Percentiles rank a stretch among this genome's conserved stretches.
Conservation (phyloP, 2,113 vertebrate species). For the Crocuta crocuta region DNA sequence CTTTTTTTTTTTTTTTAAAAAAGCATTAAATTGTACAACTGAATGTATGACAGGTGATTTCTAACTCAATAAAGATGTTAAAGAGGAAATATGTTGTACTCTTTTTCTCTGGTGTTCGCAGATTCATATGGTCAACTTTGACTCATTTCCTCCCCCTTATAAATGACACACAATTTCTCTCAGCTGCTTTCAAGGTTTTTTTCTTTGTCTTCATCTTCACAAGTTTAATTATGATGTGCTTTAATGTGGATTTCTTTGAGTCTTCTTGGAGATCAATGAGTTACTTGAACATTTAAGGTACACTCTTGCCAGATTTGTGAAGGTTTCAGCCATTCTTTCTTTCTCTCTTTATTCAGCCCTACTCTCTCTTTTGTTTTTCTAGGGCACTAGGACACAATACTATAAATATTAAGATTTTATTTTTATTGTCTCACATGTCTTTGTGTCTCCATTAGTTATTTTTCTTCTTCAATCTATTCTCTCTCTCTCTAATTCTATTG, state of each 20-base stretch:
- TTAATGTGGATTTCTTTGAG: not conserved
- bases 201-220: not conserved
- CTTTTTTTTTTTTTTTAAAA: not conserved
- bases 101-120: not conserved
- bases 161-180: not conserved
- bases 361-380: not conserved
- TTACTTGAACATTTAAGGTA: not conserved
- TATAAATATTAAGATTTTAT: too few species aligned
- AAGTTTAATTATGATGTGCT: not conserved
- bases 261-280: not conserved
- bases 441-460: not conserved
- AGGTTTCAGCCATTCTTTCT: not conserved
- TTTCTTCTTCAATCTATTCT: not conserved
- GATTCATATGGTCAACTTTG: not conserved
- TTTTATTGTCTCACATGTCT: not conserved
- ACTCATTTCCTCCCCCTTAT: not conserved
- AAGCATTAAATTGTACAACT: not conserved
- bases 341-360: not conserved
- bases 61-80: not conserved
- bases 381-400: not conserved
- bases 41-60: not conserved
- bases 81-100: not conserved
- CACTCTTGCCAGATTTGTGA: not conserved
- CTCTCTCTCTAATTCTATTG: not conserved
- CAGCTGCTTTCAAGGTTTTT: not conserved